Percentiles rank a stretch among this genome's conserved stretches.
These are phyloP conservation scores for Imbricaverruca yamaguchii DNA, from an alignment of 2,888 invertebrate species.

Conservation along the genomic window DNA sequence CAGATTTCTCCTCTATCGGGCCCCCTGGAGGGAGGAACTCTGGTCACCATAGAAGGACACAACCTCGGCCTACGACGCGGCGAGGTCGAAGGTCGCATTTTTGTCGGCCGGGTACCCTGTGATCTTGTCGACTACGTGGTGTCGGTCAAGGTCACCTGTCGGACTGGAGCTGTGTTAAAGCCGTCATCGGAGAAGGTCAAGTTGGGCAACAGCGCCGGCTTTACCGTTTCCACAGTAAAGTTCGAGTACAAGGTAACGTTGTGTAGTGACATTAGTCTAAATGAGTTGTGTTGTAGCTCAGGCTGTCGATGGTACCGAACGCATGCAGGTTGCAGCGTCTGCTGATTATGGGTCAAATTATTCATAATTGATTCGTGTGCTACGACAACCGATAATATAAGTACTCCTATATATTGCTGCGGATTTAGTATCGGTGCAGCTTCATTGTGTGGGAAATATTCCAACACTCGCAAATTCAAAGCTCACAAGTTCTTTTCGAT, in stretches of 20 bases:
- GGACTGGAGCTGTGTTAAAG: constrained; percentile 79
- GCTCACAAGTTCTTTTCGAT: too few species aligned
- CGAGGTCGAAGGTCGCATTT: constrained; percentile 86
- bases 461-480: too few species aligned
- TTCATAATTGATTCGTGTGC: too few species aligned
- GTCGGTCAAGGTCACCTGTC: constrained; percentile 83
- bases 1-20: constrained; percentile 89
- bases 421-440: too few species aligned
- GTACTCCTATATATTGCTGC: too few species aligned
- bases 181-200: constrained; percentile 42
- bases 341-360: too few species aligned
- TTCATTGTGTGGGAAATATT: too few species aligned
- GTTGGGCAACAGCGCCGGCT: constrained; percentile 53
- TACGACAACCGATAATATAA: too few species aligned
- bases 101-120: constrained; percentile 83
- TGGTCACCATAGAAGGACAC: constrained; percentile 91
- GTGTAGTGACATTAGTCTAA: too few species aligned
- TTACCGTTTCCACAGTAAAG: constrained; percentile 77
- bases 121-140: constrained; percentile 82
- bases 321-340: too few species aligned
- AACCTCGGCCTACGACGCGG: constrained; percentile 87
- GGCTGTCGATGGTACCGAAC: too few species aligned
- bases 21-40: constrained; percentile 91
- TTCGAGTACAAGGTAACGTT: constrained; percentile 65
- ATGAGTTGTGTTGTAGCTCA: too few species aligned